Base-by-base conservation (phyloP, 2,888 invertebrate species). In the Rhagophthalmus giganteus region DNA sequence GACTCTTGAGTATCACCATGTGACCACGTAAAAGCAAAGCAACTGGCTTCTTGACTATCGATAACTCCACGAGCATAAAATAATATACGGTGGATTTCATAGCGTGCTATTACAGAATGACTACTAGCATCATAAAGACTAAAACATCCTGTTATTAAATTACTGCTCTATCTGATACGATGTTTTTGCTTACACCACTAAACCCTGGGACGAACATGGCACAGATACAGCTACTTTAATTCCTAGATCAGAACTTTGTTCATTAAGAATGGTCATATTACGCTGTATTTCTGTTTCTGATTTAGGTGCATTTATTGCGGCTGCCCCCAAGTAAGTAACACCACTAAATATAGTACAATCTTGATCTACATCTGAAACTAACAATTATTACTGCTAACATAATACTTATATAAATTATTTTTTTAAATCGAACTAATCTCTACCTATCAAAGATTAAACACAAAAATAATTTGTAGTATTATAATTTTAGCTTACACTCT, bases 21-120 rank as follows among this genome's bases (percentile, higher is more conserved):
- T 34, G 94, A 90, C 86, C 94, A 96, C 0, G 97, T 97, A 76
- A 98, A 97, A 5, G 97, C 97, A 78, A 98, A 98, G 76, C 98
- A 98, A n/a, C 91, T 85, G 0, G 88, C 86, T 65, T 96, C 95
- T 0, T 83, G 79, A 11, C 90, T 87, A 33, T 87, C 88, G 7
- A 85, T 82, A 20, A 86, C 83, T 4, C 98, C 98, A 35, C 94
- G 87, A 4, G 94, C 94, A 76, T 96, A 98, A 78, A 96, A 94
- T 55, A 94, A 81, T 59, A 97, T 96, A 57, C 93, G 86, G 66
- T 93, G 92, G 47, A 97, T 90, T 62, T 93, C 88, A 72, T 94
- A 98, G 2, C 88, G 84, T 0, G 90, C 85, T 74, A 95, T 92
- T 58, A 93, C 88, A 42, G 85, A 81, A 70, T 92, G 89, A 16